These are phyloP conservation scores for Setophaga kirtlandii DNA, from an alignment of 2,113 vertebrate genomes.

Conservation along the genomic window DNA sequence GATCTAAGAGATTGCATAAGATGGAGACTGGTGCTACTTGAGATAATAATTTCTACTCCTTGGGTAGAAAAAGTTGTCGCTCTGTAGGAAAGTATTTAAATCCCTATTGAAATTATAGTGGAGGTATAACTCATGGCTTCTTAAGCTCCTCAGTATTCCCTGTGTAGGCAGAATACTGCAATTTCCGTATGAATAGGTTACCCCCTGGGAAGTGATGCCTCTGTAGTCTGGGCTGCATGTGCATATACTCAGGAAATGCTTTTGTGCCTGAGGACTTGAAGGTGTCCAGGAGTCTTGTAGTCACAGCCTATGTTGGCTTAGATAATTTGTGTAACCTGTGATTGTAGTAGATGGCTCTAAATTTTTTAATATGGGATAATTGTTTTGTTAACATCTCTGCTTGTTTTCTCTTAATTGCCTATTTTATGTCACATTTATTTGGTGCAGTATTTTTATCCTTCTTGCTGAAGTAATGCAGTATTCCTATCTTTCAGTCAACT, in stretches of 20 bases:
- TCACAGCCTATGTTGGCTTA: background rate
- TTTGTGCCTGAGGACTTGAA: background rate
- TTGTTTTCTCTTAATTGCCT: background rate
- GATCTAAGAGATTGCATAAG: background rate
- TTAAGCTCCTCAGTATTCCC: background rate
- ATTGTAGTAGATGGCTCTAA: background rate
- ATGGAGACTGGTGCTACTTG: background rate
- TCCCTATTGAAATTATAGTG: background rate
- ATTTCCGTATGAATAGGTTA: background rate
- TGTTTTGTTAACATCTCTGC: background rate
- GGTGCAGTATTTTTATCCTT: background rate
- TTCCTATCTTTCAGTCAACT: background rate
- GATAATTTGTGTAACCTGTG: background rate
- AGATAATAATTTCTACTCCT: background rate
- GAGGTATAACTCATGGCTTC: background rate
- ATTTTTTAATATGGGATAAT: background rate
- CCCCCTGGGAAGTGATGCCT: background rate
- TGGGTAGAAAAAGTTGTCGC: background rate
- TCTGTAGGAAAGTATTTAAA: background rate
- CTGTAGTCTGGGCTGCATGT: background rate
- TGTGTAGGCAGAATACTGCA: background rate
- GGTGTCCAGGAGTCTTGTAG: background rate
- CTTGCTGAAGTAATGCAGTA: background rate
- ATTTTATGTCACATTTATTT: background rate
- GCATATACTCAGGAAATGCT: background rate